Evolutionary conservation across 2,113 vertebrate genomes (phyloP), one percentile per base, ranked within the genome.

Genomic region (Nothoprocta pentlandii): DNA sequence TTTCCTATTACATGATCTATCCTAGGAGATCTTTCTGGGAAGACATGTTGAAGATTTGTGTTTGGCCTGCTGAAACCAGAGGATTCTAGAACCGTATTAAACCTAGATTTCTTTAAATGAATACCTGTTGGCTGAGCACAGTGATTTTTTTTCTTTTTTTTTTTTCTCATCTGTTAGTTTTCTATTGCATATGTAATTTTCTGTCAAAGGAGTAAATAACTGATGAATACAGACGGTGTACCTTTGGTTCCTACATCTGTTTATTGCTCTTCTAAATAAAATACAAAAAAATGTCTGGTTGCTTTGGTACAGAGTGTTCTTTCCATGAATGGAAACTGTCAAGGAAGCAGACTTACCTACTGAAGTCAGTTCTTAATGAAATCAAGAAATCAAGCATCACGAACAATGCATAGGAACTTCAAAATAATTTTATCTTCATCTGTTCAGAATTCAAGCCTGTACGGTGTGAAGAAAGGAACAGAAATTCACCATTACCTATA

Each of bases 321-420:
- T 94, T 88, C 54, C 51, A 11, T 82, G 91, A 95, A 95, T 93
- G 75, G 79, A 96, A 94, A 44, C 80, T 95, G 58, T 94, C 84
- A 95, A 81, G 83, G 77, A 93, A 89, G 74, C 87, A 96, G 88
- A 87, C 42, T 82, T 95, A 91, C 36, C 67, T 96, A 66, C 80
- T 87, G 78, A 96, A 92, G 59, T 80, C 81, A 95, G 56, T 96
- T 96, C 93, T 96, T 95, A 95, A 96, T 88, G 82, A 93, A 95
- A 92, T 90, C 47, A 82, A 95, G 78, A 94, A 97, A 94, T 96
- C 51, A 88, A 95, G 92, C 46, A 82, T 94, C 86, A 80, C 94
- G 81, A 86, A 62, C 87, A 97, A 84, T 95, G 91, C 93, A 81
- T 87, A 92, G 70, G 36, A 75, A 95, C 94, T 96, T 96, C 73